Percentiles rank a stretch among this genome's conserved stretches.
Conservation (phyloP, 2,797 vertebrate species). For the Vultur gryphus region DNA sequence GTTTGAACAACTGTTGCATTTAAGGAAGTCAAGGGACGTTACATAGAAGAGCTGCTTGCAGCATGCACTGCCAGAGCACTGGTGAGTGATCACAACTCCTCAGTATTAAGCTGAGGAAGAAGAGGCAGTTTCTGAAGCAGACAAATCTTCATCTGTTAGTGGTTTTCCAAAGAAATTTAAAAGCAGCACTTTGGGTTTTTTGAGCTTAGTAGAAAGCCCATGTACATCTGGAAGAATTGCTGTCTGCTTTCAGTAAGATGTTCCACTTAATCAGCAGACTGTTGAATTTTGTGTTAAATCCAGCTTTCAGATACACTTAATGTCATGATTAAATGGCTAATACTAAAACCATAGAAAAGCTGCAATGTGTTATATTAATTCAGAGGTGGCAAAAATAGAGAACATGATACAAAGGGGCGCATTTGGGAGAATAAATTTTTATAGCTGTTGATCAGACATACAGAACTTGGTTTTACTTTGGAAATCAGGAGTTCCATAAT, state of each 20-base stretch:
- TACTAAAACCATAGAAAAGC: not conserved
- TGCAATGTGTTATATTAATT: not conserved
- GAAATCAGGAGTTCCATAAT: not conserved
- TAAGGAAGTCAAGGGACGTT: not conserved
- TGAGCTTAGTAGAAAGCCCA: not conserved
- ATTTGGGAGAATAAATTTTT: not conserved
- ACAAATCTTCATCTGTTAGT: not conserved
- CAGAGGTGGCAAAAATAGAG: not conserved
- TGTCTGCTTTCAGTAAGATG: not conserved
- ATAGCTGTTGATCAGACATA: not conserved
- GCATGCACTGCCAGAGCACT: not conserved
- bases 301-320: not conserved
- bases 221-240: not conserved
- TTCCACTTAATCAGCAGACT: not conserved
- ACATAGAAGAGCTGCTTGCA: not conserved
- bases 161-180: not conserved
- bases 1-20: not conserved
- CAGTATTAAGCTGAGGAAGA: not conserved
- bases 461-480: not conserved
- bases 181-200: fast-evolving
- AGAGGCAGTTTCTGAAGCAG: not conserved
- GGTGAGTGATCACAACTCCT: not conserved
- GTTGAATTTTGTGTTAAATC: not conserved
- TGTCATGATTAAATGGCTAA: not conserved
- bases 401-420: not conserved